Evolutionary conservation across 35 echinoderm and acorn worm species (phyloP).

Genomic region (Amphiura filiformis): DNA sequence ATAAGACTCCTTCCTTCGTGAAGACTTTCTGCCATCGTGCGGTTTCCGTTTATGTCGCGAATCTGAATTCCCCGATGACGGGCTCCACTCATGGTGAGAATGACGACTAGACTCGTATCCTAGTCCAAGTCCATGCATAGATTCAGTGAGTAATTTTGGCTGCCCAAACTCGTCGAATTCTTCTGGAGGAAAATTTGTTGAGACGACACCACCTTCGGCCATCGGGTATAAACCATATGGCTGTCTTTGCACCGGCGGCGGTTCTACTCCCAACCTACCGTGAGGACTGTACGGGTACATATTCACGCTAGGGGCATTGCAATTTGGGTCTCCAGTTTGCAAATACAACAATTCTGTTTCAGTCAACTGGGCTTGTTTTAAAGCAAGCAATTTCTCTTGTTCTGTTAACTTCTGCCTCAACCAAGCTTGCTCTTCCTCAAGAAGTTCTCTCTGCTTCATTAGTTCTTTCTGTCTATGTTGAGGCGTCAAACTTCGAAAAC

Average conservation of each 20-base stretch:
- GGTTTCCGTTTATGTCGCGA: background rate
- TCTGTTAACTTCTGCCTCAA: constrained; percentile 19
- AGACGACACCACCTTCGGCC: background rate
- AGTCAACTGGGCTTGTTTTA: constrained; percentile 13
- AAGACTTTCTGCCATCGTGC: background rate
- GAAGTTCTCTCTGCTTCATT: background rate
- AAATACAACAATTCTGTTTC: constrained; percentile 2
- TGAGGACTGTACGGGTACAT: background rate
- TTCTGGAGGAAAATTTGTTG: constrained; percentile 32
- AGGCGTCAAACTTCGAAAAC: background rate
- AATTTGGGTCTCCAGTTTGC: background rate
- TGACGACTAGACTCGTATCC: background rate
- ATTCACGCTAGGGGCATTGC: background rate
- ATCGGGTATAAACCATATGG: background rate
- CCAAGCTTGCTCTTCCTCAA: constrained; percentile 18
- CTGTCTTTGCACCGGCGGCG: background rate
- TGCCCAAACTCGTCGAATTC: background rate
- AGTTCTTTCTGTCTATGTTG: background rate
- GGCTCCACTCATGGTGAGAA: background rate
- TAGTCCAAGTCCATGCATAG: background rate
- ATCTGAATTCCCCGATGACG: background rate
- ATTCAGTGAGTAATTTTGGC: background rate
- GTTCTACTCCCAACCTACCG: background rate
- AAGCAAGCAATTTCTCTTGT: constrained; percentile 18
- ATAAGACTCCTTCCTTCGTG: background rate